These are phyloP conservation scores for Tenebrosternarchus preto DNA, from an alignment of 2,113 vertebrate genomes.

Conservation along the genomic window DNA sequence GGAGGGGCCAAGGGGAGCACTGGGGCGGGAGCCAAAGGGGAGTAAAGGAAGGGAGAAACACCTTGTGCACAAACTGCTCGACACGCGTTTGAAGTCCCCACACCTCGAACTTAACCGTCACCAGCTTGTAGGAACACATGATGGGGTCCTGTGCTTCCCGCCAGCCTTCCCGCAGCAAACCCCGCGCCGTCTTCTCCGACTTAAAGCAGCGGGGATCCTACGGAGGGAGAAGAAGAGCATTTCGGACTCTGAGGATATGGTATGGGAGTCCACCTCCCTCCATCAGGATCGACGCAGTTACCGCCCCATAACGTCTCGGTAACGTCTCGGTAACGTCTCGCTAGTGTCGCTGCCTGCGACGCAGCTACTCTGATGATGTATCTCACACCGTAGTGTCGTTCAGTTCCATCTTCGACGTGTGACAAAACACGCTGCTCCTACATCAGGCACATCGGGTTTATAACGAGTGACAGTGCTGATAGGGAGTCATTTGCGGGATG, in stretches of 20 bases:
- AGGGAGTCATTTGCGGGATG: constrained; percentile 31
- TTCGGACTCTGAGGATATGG: neutral
- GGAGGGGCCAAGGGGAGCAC: neutral
- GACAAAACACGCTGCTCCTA: neutral
- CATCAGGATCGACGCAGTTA: neutral
- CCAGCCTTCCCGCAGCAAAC: constrained; percentile 91
- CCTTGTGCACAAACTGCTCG: constrained; percentile 99
- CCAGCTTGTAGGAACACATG: constrained; percentile 99
- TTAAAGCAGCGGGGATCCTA: constrained; percentile 92
- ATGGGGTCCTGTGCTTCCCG: constrained; percentile 88
- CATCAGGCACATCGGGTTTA: constrained; percentile 31
- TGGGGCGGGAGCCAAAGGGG: neutral
- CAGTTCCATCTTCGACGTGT: neutral
- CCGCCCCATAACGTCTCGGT: constrained; percentile 5
- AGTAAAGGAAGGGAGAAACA: constrained; percentile 56
- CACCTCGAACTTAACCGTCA: constrained; percentile 97
- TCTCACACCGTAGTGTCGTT: neutral
- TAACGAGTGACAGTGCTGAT: constrained; percentile 37
- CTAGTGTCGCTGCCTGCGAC: neutral
- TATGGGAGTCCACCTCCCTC: neutral
- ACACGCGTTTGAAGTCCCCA: constrained; percentile 98
- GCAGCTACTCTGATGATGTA: constrained; percentile 11
- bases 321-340: no score
- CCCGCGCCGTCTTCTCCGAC: constrained; percentile 92
- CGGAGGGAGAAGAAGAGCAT: constrained; percentile 16